These are phyloP conservation scores for Steinernema khuongi DNA, from an alignment of 1,140 invertebrate genomes.

Conservation along the genomic window DNA sequence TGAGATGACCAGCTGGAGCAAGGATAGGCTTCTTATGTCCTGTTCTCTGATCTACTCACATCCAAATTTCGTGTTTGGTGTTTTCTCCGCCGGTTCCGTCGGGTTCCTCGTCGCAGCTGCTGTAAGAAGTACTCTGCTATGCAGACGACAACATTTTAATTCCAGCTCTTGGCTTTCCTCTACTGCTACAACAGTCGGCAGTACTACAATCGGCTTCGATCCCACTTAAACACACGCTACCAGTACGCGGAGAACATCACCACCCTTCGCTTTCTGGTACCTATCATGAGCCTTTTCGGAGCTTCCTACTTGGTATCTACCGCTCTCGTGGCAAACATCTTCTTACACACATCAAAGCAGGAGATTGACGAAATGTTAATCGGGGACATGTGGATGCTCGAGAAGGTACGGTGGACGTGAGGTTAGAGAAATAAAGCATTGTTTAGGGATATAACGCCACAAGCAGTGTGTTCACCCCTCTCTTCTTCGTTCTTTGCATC, in stretches of 20 bases:
- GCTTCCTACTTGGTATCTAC: neutral
- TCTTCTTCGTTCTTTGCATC: conserved; percentile 2
- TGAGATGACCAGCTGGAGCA: neutral
- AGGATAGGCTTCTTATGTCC: neutral
- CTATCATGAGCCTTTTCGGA: neutral
- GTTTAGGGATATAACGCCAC: neutral
- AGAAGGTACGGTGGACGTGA: neutral
- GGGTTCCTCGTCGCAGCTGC: neutral
- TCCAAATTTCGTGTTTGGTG: neutral
- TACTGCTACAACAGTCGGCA: conserved; percentile 9
- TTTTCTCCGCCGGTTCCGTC: neutral
- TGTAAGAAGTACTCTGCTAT: neutral
- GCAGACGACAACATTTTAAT: neutral
- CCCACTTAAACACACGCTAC: neutral
- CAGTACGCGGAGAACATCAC: conserved; percentile 13
- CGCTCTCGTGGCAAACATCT: neutral
- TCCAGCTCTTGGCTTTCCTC: neutral
- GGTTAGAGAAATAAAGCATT: neutral
- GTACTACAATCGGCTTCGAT: conserved; percentile 9
- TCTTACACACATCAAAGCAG: neutral
- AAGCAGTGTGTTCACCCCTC: neutral
- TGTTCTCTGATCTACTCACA: conserved; percentile 4
- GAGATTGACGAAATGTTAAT: neutral
- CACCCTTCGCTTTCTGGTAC: neutral
- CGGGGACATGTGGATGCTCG: conserved; percentile 8